phyloP scores from a whole-genome alignment of 2,888 invertebrate species.

The Panopea generosa region DNA sequence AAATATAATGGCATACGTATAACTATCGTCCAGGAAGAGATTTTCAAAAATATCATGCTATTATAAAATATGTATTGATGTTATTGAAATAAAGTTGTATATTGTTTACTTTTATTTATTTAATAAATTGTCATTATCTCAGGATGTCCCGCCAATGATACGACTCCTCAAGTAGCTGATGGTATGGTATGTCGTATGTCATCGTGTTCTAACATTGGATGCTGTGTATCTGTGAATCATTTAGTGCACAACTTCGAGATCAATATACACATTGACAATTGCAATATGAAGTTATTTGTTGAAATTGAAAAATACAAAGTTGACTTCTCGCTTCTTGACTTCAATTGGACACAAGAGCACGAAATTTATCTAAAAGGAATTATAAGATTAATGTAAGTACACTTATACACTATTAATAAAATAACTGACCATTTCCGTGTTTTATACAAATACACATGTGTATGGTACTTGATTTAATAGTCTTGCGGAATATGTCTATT shows the following conservation, averaged over 20 bases:
- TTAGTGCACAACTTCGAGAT: slow-evolving; percentile 26
- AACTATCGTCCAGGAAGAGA: no score
- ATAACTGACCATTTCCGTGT: no score
- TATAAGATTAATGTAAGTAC: slow-evolving; percentile 43
- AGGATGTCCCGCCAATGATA: not conserved
- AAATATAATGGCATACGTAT: no score
- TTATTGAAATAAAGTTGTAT: no score
- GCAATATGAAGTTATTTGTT: slow-evolving; percentile 44
- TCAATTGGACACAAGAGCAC: slow-evolving; percentile 44
- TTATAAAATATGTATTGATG: no score
- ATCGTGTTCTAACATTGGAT: slow-evolving; percentile 8
- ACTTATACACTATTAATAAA: not conserved
- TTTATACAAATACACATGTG: no score
- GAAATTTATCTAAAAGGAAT: slow-evolving; percentile 55
- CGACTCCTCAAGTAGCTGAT: not conserved
- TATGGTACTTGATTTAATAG: not conserved
- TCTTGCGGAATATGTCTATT: no score
- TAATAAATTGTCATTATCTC: no score
- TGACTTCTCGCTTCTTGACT: slow-evolving; percentile 43
- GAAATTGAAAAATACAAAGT: slow-evolving; percentile 52
- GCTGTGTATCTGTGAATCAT: slow-evolving; percentile 28
- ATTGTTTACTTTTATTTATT: no score
- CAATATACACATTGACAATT: slow-evolving; percentile 37
- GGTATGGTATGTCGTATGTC: not conserved
- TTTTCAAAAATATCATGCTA: no score